Conservation (phyloP, 2,113 vertebrate genomes). For the Antennarius striatus region DNA sequence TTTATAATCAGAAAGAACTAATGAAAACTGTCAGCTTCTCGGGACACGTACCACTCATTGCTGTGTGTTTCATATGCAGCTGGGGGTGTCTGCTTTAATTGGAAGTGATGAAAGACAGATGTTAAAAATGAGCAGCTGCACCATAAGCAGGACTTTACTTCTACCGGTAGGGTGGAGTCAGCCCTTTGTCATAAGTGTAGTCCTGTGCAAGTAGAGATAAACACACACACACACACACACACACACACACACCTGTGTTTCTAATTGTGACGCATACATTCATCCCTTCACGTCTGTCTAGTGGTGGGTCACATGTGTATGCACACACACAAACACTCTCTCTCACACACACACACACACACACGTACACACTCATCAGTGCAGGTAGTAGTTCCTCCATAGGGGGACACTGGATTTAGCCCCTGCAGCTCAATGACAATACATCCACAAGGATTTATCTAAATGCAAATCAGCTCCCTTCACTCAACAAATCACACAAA, state of each 20-base stretch:
- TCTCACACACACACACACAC: constrained; percentile 10
- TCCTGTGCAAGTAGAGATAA: too few relatives aligned
- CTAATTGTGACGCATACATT: constrained; percentile 44
- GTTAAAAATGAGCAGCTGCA: constrained; percentile 19
- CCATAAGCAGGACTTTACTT: constrained; percentile 17
- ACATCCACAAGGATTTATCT: constrained; percentile 74
- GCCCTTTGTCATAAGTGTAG: too few relatives aligned
- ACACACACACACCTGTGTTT: constrained; percentile 26
- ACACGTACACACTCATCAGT: constrained; percentile 9
- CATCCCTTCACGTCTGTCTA: constrained; percentile 31
- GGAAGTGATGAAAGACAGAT: constrained; percentile 29
- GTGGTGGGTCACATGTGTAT: constrained; percentile 32
- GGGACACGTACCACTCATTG: constrained; percentile 14
- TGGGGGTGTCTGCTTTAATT: constrained; percentile 20
- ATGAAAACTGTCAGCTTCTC: constrained; percentile 30
- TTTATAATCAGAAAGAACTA: constrained; percentile 32
- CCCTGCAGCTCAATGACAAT: constrained; percentile 70
- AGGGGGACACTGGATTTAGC: constrained; percentile 49
- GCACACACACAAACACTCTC: constrained; percentile 27
- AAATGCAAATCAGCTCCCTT: constrained; percentile 74
- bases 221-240: constrained; percentile 36
- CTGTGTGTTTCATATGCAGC: constrained; percentile 11
- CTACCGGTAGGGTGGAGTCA: constrained; percentile 1
- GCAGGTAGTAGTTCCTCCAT: constrained; percentile 43
- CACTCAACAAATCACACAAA: constrained; percentile 62